Base-by-base conservation (phyloP, 2,113 vertebrate genomes). In the Pagrus major region DNA sequence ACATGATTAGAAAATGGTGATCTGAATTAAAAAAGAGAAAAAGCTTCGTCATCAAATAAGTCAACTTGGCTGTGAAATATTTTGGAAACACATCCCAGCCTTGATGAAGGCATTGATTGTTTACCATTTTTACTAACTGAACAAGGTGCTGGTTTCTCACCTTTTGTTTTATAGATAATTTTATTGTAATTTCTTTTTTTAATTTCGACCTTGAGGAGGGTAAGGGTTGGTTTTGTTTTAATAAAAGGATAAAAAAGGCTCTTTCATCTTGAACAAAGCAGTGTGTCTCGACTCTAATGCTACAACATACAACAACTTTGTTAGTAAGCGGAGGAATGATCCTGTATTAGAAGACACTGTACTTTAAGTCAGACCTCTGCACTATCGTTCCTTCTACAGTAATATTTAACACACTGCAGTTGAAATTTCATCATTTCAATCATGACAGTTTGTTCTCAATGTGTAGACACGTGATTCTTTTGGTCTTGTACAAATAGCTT, bases 401-500 rank as follows among this genome's bases (percentile, higher is more conserved):
- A 56, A 52, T 41, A 58, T n/a, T 29, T 6, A 33, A 78, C 31
- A 66, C 31, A 31, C 47, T 41, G 16, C 14, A 64, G 61, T 37
- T 33, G 6, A 58, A 64, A 70, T 39, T 25, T 5, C 54, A 10
- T n/a, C n/a, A 41, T 16, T 46, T 29, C 23, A 74, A 21, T 37
- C 9, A 29, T n/a, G 52, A 27, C 25, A 12, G 64, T 76, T 60
- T 44, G 31, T 46, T 67, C 54, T 44, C 49, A 35, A 15, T 56
- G 54, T 75, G n/a, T 11, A 41, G 12, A 42, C 23, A 60, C 2
- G 52, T 27, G 12, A 51, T 58, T 33, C 55, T 78, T 76, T 76
- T 81, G 76, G 21, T 72, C 2, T 25, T 51, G 27, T 64, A 77
- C 75, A 81, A 83, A 78, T 70, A 84, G 63, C 31, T 56, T 8